phyloP scores from a whole-genome alignment of 2,888 invertebrate species.

The Parnassius smintheus region DNA sequence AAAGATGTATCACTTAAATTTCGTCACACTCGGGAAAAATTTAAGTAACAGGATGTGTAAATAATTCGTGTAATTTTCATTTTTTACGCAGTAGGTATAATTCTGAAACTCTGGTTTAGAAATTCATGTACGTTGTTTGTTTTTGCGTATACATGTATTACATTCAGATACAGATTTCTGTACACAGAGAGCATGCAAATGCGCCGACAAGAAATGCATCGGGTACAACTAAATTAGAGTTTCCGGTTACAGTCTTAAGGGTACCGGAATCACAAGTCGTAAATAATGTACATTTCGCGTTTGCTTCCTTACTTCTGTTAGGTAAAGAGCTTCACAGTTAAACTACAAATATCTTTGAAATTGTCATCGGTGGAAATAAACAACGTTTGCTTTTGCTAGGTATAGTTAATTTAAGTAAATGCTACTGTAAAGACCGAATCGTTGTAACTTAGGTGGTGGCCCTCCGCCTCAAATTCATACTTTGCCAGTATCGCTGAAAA shows the following conservation, averaged over 20 bases:
- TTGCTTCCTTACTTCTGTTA: constrained; percentile 65
- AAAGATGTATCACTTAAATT: constrained; percentile 55
- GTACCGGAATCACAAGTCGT: constrained; percentile 69
- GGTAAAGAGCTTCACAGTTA: constrained; percentile 38
- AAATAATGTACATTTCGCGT: constrained; percentile 67
- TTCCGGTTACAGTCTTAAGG: constrained; percentile 54
- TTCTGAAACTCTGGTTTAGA: too few relatives aligned
- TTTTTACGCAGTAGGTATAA: too few relatives aligned
- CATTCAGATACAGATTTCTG: background rate
- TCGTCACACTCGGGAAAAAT: background rate
- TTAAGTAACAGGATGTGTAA: background rate
- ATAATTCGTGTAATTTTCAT: too few relatives aligned
- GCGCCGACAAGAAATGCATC: constrained; percentile 38
- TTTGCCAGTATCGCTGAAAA: too few relatives aligned
- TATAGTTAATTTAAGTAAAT: too few relatives aligned
- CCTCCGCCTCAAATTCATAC: too few relatives aligned
- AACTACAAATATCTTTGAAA: constrained; percentile 44
- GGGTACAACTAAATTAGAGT: constrained; percentile 51
- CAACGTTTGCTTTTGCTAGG: background rate
- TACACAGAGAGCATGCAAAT: constrained; percentile 26
- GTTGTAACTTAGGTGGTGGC: too few relatives aligned
- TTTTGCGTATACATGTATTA: background rate
- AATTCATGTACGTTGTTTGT: background rate
- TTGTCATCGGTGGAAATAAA: constrained; percentile 48
- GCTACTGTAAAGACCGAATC: too few relatives aligned